Percentiles rank a stretch among this genome's conserved stretches.
phyloP scores from a whole-genome alignment of 1,140 invertebrate genomes.

The Chionoecetes opilio region DNA sequence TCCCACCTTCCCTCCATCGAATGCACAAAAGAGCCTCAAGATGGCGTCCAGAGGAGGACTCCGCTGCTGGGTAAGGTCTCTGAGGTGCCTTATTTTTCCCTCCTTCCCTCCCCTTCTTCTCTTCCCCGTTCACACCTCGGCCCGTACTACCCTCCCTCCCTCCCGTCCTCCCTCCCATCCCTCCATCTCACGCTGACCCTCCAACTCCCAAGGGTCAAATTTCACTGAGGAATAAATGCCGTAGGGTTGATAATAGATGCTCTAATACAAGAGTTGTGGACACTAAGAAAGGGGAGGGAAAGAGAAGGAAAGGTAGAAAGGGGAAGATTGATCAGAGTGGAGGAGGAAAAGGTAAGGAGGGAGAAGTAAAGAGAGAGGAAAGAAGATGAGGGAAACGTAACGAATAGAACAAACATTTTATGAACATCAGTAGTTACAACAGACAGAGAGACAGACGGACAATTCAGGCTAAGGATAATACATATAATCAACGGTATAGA shows the following conservation, averaged over 20 bases:
- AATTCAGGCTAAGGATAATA: too few species aligned
- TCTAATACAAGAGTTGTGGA: conserved; percentile 71
- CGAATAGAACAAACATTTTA: too few species aligned
- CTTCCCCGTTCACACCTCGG: conserved; percentile 7
- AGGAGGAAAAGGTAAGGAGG: background rate
- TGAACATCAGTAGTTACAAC: too few species aligned
- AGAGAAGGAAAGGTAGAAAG: background rate
- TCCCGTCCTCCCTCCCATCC: conserved; percentile 19
- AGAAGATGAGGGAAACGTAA: too few species aligned
- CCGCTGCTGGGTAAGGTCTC: conserved; percentile 25
- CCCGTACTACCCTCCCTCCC: background rate
- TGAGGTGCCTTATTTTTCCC: conserved; percentile 61
- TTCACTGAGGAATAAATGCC: conserved; percentile 76
- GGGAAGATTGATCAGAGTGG: background rate
- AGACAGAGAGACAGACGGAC: too few species aligned
- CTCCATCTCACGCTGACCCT: conserved; percentile 48
- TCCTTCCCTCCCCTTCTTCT: conserved; percentile 50
- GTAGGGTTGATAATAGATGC: conserved; percentile 76
- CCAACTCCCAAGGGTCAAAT: conserved; percentile 69
- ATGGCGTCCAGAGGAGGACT: conserved; percentile 56
- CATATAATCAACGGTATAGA: too few species aligned
- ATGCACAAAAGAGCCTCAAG: conserved; percentile 10
- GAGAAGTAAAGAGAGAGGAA: background rate
- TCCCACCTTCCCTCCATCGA: background rate
- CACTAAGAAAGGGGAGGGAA: background rate